Base-by-base conservation (phyloP, 1,140 invertebrate genomes). In the Globodera rostochiensis region DNA sequence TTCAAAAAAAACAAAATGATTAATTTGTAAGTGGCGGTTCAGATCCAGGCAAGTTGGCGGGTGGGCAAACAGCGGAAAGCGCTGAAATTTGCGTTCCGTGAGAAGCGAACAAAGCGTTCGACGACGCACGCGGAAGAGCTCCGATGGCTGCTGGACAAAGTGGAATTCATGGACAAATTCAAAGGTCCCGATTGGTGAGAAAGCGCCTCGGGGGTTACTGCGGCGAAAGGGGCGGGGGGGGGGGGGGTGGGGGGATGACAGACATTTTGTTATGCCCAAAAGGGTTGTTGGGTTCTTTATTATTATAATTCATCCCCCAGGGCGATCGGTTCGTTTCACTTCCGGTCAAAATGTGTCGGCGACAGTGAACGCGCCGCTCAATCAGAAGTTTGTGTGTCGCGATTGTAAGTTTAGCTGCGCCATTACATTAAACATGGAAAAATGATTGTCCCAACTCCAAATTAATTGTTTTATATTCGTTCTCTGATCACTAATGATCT, bases 321-420 rank as follows among this genome's bases (percentile, higher is more conserved):
- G 57, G 19, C 66, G 53, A 50, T 49, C 47, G n/a, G 75, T 77
- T 19, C 25, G 45, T n/a, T 75, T 50, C 53, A 8, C 67, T 66
- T 46, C 21, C 57, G 73, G 50, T 64, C 21, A 45, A 47, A 81
- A 81, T 71, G 45, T 46, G n/a, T 67, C 80, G 19, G 46, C 67
- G 4, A 69, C 53, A 6, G 60, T 81, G 6, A 79, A 64, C 25
- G 80, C 73, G 15, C 80, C 80, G 19, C 70, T 81, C 15, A 74
- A 81, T 71, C 80, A 81, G n/a, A 81, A 75, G 45, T 81, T 81
- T 46, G 74, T 81, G 21, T 81, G 80, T 70, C 67, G 74, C 49
- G 80, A 81, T 36, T 47, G 80, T 75, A 69, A 47, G 49, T 13
- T 49, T 4, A 71, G 9, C n/a, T 19, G n/a, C n/a, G 9, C 3